These are phyloP conservation scores for Pollachius pollachius DNA, from an alignment of 2,113 vertebrate genomes.

Conservation along the genomic window DNA sequence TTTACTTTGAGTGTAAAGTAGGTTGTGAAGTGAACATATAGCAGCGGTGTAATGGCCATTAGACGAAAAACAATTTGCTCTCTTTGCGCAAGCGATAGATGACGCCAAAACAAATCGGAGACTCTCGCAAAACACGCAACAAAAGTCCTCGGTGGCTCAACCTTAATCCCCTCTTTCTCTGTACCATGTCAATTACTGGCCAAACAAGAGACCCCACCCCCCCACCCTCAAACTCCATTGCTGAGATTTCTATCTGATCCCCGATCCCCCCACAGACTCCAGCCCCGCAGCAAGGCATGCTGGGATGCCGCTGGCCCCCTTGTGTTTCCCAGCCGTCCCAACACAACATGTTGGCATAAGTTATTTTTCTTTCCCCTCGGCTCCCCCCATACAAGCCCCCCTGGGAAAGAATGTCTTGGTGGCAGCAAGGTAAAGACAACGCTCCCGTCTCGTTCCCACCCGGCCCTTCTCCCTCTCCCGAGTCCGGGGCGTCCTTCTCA, in stretches of 20 bases:
- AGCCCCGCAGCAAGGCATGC: conserved; percentile 31
- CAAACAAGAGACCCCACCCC: conserved; percentile 15
- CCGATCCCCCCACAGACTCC: conserved; percentile 22
- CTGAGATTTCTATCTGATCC: conserved; percentile 19
- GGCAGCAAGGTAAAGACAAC: conserved; percentile 81
- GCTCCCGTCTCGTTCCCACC: conserved; percentile 74
- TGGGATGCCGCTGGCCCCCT: conserved; percentile 37
- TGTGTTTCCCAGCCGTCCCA: conserved; percentile 63
- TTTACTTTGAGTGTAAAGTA: no score
- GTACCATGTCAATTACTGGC: no score
- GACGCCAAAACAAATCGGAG: no score
- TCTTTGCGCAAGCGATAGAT: conserved; percentile 26
- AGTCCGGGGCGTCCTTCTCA: conserved; percentile 79
- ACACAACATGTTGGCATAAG: conserved; percentile 66
- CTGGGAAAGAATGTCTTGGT: conserved; percentile 85
- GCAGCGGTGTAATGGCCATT: no score
- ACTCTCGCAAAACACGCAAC: conserved; percentile 49
- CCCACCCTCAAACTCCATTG: background rate
- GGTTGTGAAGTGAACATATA: no score
- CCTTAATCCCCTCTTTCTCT: conserved; percentile 33
- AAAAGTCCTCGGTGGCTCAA: conserved; percentile 33
- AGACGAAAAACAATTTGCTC: conserved; percentile 53
- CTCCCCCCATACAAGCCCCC: conserved; percentile 72
- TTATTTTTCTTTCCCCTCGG: conserved; percentile 75
- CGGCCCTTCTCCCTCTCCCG: conserved; percentile 69